Base-by-base conservation (phyloP, 2,888 invertebrate genomes). In the Sabatieria punctata region DNA sequence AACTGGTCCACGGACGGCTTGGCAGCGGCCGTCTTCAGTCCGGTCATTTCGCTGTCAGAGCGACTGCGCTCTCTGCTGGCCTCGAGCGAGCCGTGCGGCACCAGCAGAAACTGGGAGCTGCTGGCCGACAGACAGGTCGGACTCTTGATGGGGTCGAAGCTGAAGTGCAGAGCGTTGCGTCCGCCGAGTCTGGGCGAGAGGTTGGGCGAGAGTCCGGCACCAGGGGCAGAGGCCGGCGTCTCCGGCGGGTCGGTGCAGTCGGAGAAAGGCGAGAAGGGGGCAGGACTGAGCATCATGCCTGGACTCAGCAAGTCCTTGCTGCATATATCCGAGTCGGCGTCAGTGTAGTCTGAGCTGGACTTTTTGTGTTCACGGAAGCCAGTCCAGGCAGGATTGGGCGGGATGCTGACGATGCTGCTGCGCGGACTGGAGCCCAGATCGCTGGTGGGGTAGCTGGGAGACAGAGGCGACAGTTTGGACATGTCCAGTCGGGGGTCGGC, bases 401-500 rank as follows among this genome's bases (percentile, higher is more conserved):
- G 49, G 2, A 54, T 45, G 2, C 54, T 52, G 19, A 57, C 51
- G 27, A 56, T 55, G 6, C 58, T 58, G 41, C 51, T 51, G 23
- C 60, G 46, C 1, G 63, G 63, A 33, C 53, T 53, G 26, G 57
- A 57, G 26, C 63, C 63, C 23, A 63, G 51, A 43, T 63, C 63
- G 11, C 56, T 56, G 6, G 63, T 63, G 4, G 63, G 58, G 47
- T 63, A 63, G 44, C 52, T 55, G 21, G 61, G 62, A 2, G 57
- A 57, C 15, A 58, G 50, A 13, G 55, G 58, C 39, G 52, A 51
- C 36, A 57, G 42, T 26, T 54, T 57, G 43, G 35, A 49, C 27
- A 43, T 26, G 11, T 8, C 8, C 8, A 30, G 15, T 15, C 15
- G 30, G 11, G 33, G 33, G 11, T 4, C 41, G n/a, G 25, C 33